Evolutionary conservation across 2,113 vertebrate species (phyloP).

Genomic region (Gymnobelideus leadbeateri): DNA sequence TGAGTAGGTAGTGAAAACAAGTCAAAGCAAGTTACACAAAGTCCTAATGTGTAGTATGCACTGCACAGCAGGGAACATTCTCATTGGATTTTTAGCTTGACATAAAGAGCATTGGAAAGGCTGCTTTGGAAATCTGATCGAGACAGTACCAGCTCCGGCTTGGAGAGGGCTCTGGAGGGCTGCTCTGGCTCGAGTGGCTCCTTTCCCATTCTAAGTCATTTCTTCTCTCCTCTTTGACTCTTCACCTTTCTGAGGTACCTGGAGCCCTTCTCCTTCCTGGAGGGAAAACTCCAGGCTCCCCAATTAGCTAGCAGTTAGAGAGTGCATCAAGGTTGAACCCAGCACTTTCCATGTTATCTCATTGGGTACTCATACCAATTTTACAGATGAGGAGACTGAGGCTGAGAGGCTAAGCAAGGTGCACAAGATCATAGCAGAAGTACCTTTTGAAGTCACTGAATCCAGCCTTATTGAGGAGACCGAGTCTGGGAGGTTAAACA

Average conservation of each 20-base stretch:
- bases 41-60: background rate
- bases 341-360: background rate
- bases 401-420: no score
- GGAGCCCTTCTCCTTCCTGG: background rate
- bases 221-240: conserved; percentile 4
- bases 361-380: background rate
- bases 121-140: background rate
- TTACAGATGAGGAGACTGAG: background rate
- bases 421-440: no score
- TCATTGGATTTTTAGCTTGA: background rate
- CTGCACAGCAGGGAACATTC: background rate
- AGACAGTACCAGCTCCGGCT: accelerated
- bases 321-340: background rate
- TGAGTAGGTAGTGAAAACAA: conserved; percentile 32
- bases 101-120: background rate
- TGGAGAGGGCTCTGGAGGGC: background rate
- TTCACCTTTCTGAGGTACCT: background rate
- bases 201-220: conserved; percentile 14
- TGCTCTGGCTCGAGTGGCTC: background rate
- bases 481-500: background rate
- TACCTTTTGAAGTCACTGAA: no score
- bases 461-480: no score
- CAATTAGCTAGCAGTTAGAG: background rate
- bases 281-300: no score
- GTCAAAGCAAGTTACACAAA: background rate